Evolutionary conservation across 2,113 vertebrate genomes (phyloP).

Genomic region (Pseudopipra pipra): DNA sequence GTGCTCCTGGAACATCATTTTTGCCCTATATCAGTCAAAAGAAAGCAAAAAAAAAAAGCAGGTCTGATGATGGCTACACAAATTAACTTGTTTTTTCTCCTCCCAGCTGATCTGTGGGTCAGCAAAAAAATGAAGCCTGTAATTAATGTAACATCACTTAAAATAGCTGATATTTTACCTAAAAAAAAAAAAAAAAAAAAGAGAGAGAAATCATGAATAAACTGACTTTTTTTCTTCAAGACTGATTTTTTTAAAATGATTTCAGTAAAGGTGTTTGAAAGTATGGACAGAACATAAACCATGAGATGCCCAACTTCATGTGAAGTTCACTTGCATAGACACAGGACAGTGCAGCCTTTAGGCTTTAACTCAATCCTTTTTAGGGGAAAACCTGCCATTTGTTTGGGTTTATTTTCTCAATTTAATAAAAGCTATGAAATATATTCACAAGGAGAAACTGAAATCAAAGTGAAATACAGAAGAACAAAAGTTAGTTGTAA

Average conservation of each 20-base stretch:
- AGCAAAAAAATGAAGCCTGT: neutral
- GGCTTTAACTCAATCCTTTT: neutral
- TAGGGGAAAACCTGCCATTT: neutral
- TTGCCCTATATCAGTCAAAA: neutral
- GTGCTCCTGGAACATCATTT: fast-evolving
- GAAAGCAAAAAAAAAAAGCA: neutral
- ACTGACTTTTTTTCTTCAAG: neutral
- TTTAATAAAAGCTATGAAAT: neutral
- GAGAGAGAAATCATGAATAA: neutral
- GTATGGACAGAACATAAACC: neutral
- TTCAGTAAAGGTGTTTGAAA: neutral
- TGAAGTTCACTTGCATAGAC: neutral
- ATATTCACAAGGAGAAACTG: neutral
- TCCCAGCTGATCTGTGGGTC: neutral
- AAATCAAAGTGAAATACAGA: neutral
- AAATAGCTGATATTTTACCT: neutral
- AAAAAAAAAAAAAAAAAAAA: neutral
- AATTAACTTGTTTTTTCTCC: neutral
- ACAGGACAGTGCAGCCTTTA: neutral
- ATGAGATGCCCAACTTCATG: neutral
- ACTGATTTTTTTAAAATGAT: neutral
- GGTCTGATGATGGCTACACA: neutral
- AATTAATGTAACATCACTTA: too few relatives aligned
- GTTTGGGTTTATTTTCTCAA: neutral
- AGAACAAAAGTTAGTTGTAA: neutral